Base-by-base conservation (phyloP, 2,113 vertebrate species). In the Motacilla tschutschensis region DNA sequence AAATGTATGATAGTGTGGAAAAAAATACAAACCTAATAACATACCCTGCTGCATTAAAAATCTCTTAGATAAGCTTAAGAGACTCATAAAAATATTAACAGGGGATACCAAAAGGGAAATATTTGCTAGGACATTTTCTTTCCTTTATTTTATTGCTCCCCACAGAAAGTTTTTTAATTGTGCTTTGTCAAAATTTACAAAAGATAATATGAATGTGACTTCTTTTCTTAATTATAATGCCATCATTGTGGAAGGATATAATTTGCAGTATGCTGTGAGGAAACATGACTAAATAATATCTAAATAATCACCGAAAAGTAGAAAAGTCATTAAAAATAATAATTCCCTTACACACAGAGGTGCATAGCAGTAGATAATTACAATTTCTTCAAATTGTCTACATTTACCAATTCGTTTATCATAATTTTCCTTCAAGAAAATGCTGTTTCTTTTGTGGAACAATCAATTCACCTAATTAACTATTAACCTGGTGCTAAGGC, bases 11-110 rank as follows among this genome's bases (percentile, higher is more conserved):
- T 95, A 94, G 80, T 94, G 91, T 89, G 65, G 51, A 91, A 91
- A 93, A 95, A 89, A 96, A 94, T 83, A 91, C 70, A 95, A 85
- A 88, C 73, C 64, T 95, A 95, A 91, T 93, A 96, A 91, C 51
- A 87, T 65, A 96, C 75, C 64, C 93, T 88, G 85, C 93, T 95
- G 87, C 93, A 95, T 96, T 97, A 95, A 96, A 96, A 95, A 93
- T 95, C 89, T 95, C 94, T 96, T 96, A 94, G 94, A 95, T 94
- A 94, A 96, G 95, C 95, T 94, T 96, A 95, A 94, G 95, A 95
- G 91, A 71, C 74, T 87, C 90, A 89, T 97, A 96, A 97, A 96
- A 94, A 94, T 95, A 96, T 96, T 95, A 96, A 95, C 84, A 96
- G 81, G 88, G 80, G 83, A 92, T 84, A 93, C 90, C 82, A 94